These are phyloP conservation scores for Felis chaus DNA, from an alignment of 2,113 vertebrate genomes.

Conservation along the genomic window DNA sequence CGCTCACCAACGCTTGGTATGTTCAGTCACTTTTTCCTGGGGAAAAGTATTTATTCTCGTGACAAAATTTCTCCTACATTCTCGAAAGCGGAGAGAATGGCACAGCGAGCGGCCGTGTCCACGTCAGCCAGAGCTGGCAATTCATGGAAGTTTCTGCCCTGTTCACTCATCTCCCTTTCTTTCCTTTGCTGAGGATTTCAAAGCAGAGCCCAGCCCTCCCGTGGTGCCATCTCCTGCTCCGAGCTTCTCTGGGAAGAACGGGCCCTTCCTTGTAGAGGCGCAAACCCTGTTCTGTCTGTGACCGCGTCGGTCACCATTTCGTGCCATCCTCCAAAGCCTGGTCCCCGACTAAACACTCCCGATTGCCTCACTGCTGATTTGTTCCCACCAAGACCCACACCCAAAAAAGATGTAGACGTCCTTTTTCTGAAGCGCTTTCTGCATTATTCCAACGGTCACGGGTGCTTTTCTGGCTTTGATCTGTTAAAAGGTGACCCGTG, in stretches of 20 bases:
- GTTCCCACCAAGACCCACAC: too few relatives aligned
- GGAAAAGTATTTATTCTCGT: background rate
- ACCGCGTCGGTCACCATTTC: too few relatives aligned
- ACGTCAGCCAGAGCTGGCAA: too few relatives aligned
- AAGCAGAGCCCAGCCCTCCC: background rate
- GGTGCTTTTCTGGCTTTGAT: background rate
- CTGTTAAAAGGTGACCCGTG: rapidly evolving
- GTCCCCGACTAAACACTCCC: background rate
- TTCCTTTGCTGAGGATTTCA: background rate
- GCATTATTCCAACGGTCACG: rapidly evolving
- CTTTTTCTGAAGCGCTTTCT: background rate
- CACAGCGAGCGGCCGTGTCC: background rate
- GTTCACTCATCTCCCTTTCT: background rate
- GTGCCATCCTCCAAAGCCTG: background rate
- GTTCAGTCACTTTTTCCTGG: background rate
- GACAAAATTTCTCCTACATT: background rate
- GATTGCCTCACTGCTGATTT: background rate
- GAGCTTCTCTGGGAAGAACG: too few relatives aligned
- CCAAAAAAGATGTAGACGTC: too few relatives aligned
- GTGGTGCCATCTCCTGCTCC: too few relatives aligned
- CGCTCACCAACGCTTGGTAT: rapidly evolving
- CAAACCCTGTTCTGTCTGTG: rapidly evolving
- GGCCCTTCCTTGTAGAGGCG: too few relatives aligned
- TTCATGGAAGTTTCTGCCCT: background rate
- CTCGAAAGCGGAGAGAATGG: background rate